Evolutionary conservation across 1,140 invertebrate genomes (phyloP).

Genomic region (Alviniconcha marisindica): DNA sequence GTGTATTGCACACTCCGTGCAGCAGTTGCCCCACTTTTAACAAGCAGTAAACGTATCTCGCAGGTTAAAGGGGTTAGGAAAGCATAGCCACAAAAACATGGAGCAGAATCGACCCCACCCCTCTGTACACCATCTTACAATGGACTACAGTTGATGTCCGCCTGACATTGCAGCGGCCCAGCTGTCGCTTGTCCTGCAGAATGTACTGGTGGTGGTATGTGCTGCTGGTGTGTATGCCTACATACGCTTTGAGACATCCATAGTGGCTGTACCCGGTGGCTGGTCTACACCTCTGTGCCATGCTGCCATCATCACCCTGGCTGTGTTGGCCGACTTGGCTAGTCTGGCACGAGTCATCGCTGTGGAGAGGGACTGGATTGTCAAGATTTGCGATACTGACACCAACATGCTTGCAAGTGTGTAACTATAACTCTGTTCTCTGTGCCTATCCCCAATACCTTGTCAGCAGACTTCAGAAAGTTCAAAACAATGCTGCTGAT

Average conservation of each 20-base stretch:
- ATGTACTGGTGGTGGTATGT: constrained; percentile 56
- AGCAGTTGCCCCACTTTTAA: too few species aligned
- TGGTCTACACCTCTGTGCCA: constrained; percentile 42
- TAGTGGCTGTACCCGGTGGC: background rate
- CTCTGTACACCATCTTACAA: too few species aligned
- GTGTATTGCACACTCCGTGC: too few species aligned
- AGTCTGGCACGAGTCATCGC: constrained; percentile 76
- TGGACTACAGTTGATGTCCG: too few species aligned
- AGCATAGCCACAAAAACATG: too few species aligned
- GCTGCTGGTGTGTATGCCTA: constrained; percentile 50
- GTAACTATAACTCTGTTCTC: constrained; percentile 10
- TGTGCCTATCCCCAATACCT: background rate
- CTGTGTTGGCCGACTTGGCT: constrained; percentile 63
- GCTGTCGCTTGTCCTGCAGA: constrained; percentile 59
- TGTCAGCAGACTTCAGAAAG: too few species aligned
- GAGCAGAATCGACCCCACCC: too few species aligned
- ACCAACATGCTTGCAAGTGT: constrained; percentile 57
- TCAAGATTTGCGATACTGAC: constrained; percentile 69
- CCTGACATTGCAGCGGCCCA: constrained; percentile 54
- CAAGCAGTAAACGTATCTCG: too few species aligned
- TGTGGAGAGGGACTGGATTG: constrained; percentile 79
- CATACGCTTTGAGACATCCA: background rate
- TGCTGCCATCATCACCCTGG: constrained; percentile 58
- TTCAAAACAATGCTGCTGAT: too few species aligned
- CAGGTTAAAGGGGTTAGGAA: too few species aligned